Base-by-base conservation (phyloP, 2,888 invertebrate genomes). In the Nasonia oneida region DNA sequence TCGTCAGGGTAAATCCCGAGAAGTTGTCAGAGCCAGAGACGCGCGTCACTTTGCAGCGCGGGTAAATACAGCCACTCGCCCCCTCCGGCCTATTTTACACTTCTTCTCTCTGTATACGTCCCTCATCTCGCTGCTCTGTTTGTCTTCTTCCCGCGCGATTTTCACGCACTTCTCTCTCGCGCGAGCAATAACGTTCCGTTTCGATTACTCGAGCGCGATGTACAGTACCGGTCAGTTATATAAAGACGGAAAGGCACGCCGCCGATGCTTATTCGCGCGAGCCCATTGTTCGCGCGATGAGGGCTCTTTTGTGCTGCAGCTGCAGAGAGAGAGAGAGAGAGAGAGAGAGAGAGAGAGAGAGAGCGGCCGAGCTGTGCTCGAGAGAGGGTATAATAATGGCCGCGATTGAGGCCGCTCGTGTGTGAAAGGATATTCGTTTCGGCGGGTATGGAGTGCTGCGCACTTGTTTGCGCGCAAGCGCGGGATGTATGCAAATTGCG, bases 1-100 rank as follows among this genome's bases (percentile, higher is more conserved):
- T 15, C 57, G n/a, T 3, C 3, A 15, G 18, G 57, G 57, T 67
- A 61, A 61, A 61, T 33, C 33, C 67, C 29, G 29, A 67, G 67
- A 29, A 67, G 67, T 67, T 67, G 33, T 61, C 29, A 33, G 14
- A 10, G 67, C 64, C 29, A 64, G 64, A 29, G 29, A 29, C 29
- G 29, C 29, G 33, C 67, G 33, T 67, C 29, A 67, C 67, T 67
- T 67, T 61, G 39, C 37, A 77, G 53, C 47, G 15, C 47, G 15
- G 42, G 78, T 78, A 78, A 78, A 78, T 67, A 78, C 14, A n/a
- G 23, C n/a, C 8, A 23, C 57, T 14, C 57, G 50, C 18, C 37
- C 23, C 79, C 42, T n/a, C 23, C 53, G 81, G 61, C 42, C 74
- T 61, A 81, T 74, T 81, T 81, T 42, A 12, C 42, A 12, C 18